Conservation (phyloP, 2,113 vertebrate genomes). For the Gobio gobio region DNA sequence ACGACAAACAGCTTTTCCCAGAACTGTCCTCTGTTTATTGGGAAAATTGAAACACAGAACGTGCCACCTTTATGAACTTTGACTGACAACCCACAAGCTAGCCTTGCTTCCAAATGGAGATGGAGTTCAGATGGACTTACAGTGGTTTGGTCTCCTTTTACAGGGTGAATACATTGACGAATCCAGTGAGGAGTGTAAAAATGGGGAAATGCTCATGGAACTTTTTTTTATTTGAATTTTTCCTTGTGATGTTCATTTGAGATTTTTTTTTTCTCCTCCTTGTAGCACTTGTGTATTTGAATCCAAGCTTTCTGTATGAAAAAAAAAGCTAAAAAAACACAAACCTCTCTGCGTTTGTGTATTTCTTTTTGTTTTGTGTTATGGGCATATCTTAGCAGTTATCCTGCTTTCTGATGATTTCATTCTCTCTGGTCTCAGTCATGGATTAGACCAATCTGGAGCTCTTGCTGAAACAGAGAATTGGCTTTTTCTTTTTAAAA, state of each 20-base stretch:
- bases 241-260: slow-evolving; percentile 58
- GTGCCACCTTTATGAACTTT: slow-evolving; percentile 2
- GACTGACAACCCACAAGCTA: neutral
- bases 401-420: slow-evolving; percentile 11
- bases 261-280: slow-evolving; percentile 55
- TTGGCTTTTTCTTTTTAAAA: slow-evolving; percentile 18
- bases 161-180: neutral
- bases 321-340: slow-evolving; percentile 69
- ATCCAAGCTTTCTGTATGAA: slow-evolving; percentile 65
- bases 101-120: slow-evolving; percentile 13
- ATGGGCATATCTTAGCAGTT: neutral
- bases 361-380: slow-evolving; percentile 24
- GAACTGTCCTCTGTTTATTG: slow-evolving; percentile 12
- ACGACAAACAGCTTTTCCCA: neutral
- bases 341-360: slow-evolving; percentile 45
- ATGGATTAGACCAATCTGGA: slow-evolving; percentile 9
- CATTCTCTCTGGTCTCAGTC: slow-evolving; percentile 20
- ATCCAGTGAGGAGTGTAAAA: slow-evolving; percentile 31
- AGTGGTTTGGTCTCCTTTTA: slow-evolving; percentile 22
- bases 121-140: neutral
- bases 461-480: slow-evolving; percentile 42
- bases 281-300: slow-evolving; percentile 79
- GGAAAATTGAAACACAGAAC: neutral
- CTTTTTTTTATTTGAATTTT: slow-evolving; percentile 41
- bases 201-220: slow-evolving; percentile 53